Percentiles rank a stretch among this genome's conserved stretches.
phyloP scores from a whole-genome alignment of 2,797 vertebrate species.

The Galago senegalensis region DNA sequence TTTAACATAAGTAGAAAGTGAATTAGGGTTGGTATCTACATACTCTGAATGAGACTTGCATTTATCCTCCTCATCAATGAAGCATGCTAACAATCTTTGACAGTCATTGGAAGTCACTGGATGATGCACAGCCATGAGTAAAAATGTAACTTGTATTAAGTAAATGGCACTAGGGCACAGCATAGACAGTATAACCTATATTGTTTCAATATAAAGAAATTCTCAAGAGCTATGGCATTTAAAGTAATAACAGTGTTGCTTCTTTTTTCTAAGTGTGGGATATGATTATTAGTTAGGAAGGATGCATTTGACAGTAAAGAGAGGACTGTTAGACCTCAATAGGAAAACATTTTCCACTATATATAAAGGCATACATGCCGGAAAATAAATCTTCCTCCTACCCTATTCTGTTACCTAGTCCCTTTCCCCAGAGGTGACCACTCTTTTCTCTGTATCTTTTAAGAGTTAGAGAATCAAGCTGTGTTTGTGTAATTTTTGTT shows the following conservation, averaged over 20 bases:
- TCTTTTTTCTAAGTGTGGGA: not conserved
- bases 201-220: not conserved
- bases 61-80: not conserved
- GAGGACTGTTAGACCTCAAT: not conserved
- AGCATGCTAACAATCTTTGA: not conserved
- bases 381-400: constrained; percentile 12
- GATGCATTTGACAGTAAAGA: not conserved
- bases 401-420: not conserved
- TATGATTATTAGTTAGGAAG: not conserved
- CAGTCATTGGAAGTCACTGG: not conserved
- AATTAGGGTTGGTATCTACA: not conserved
- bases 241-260: not conserved
- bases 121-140: not conserved
- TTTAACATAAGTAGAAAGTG: constrained; percentile 39
- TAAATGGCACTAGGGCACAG: not conserved
- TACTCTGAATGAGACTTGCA: not conserved
- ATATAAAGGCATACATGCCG: not conserved
- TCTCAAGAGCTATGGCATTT: not conserved
- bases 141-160: not conserved
- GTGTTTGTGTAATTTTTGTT: not conserved
- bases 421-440: not conserved
- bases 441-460: not conserved
- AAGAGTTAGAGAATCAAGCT: constrained; percentile 14
- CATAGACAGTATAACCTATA: not conserved
- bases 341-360: not conserved